Conservation (phyloP, 2,888 invertebrate genomes). For the Tachina grossa region DNA sequence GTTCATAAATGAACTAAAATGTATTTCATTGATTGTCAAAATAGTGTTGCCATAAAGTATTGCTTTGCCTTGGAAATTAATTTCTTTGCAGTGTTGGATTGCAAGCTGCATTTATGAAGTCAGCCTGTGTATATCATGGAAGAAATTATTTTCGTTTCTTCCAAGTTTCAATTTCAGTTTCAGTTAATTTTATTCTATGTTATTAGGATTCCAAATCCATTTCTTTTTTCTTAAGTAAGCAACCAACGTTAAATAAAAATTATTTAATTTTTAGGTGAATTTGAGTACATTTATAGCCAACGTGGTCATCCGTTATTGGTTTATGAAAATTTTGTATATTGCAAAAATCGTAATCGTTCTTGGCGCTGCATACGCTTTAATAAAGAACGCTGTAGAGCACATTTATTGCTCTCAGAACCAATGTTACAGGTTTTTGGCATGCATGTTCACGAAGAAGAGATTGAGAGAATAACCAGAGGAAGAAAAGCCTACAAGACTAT, state of each 20-base stretch:
- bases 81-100: too few species aligned
- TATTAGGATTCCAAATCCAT: background rate
- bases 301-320: constrained; percentile 77
- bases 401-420: constrained; percentile 24
- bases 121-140: too few species aligned
- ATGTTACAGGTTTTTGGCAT: constrained; percentile 22
- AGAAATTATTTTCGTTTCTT: too few species aligned
- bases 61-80: too few species aligned
- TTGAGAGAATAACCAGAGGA: constrained; percentile 11
- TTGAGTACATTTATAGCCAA: constrained; percentile 78
- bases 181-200: background rate
- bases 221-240: background rate
- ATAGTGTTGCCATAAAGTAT: too few species aligned
- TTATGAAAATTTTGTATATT: constrained; percentile 76
- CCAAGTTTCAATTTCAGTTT: too few species aligned
- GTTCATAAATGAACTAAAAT: too few species aligned
- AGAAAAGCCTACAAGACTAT: constrained; percentile 4
- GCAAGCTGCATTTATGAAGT: too few species aligned
- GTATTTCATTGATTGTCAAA: too few species aligned
- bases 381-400: constrained; percentile 76
- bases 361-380: constrained; percentile 78
- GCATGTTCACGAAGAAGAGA: constrained; percentile 38
- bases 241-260: background rate
- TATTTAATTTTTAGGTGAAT: constrained; percentile 26
- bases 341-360: constrained; percentile 77